Conservation (phyloP, 2,797 vertebrate genomes). For the Orestias chungarensis region DNA sequence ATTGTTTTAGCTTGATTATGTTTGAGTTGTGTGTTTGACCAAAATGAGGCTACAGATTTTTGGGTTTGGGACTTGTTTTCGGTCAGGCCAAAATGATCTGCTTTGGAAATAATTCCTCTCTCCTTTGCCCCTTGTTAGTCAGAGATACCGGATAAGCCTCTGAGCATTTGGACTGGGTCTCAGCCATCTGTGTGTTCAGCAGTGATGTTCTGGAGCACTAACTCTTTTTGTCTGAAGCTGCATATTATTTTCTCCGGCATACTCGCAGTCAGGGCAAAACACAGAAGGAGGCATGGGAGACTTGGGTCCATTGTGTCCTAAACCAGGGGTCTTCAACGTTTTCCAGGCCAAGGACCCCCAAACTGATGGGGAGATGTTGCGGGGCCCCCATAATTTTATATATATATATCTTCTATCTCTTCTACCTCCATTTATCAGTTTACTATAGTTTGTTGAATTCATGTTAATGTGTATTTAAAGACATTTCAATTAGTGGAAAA, state of each 20-base stretch:
- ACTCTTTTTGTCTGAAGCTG: conserved; percentile 37
- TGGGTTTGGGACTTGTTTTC: conserved; percentile 32
- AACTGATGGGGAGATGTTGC: too few species aligned
- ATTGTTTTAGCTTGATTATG: conserved; percentile 21
- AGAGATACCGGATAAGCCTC: conserved; percentile 59
- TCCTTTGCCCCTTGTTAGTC: conserved; percentile 56
- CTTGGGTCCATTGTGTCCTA: too few species aligned
- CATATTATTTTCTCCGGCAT: conserved; percentile 35
- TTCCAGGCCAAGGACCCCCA: too few species aligned
- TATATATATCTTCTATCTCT: too few species aligned
- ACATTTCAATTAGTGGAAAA: too few species aligned
- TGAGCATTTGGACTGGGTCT: conserved; percentile 62
- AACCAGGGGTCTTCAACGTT: too few species aligned
- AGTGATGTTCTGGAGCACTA: conserved; percentile 42
- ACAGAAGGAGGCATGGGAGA: too few species aligned
- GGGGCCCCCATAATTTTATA: too few species aligned
- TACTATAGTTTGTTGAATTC: too few species aligned
- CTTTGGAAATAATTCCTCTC: conserved; percentile 57
- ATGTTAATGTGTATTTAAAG: too few species aligned
- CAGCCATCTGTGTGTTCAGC: conserved; percentile 67
- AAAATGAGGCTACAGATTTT: conserved; percentile 23
- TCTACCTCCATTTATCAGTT: too few species aligned
- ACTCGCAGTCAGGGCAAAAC: conserved; percentile 19
- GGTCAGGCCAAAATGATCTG: conserved; percentile 34
- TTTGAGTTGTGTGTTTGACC: conserved; percentile 29